Conservation (phyloP, 1,140 invertebrate genomes). For the Drosophila saltans region DNA sequence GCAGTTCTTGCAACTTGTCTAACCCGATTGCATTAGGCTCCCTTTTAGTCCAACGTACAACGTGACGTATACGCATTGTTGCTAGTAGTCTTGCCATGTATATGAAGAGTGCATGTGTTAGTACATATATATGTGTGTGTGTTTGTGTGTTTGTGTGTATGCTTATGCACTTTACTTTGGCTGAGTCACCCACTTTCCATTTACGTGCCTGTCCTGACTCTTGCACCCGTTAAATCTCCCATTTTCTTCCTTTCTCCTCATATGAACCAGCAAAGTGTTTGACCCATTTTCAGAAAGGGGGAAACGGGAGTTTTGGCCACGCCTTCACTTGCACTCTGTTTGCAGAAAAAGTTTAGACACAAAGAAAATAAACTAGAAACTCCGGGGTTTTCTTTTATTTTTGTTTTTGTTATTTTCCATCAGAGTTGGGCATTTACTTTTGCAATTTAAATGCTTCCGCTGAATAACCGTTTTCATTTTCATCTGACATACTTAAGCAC, state of each 20-base stretch:
- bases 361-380: conserved; percentile 36
- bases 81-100: conserved; percentile 22
- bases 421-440: conserved; percentile 17
- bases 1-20: conserved; percentile 35
- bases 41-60: conserved; percentile 34
- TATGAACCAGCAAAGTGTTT: conserved; percentile 54
- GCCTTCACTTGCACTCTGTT: conserved; percentile 64
- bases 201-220: conserved; percentile 58
- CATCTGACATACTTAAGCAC: conserved; percentile 37
- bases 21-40: conserved; percentile 66
- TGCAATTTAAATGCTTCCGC: conserved; percentile 32
- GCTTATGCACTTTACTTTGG: conserved; percentile 54
- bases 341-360: conserved; percentile 33
- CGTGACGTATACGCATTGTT: conserved; percentile 77
- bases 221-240: neutral
- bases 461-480: conserved; percentile 14
- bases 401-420: neutral
- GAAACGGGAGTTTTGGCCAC: conserved; percentile 11
- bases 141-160: conserved; percentile 11
- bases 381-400: neutral
- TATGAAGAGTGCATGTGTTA: too few species aligned
- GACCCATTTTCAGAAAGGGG: conserved; percentile 55
- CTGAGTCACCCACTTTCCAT: conserved; percentile 35
- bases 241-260: neutral
- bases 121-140: conserved; percentile 7